These are phyloP conservation scores for Potorous gilbertii DNA, from an alignment of 2,797 vertebrate genomes.

Conservation along the genomic window DNA sequence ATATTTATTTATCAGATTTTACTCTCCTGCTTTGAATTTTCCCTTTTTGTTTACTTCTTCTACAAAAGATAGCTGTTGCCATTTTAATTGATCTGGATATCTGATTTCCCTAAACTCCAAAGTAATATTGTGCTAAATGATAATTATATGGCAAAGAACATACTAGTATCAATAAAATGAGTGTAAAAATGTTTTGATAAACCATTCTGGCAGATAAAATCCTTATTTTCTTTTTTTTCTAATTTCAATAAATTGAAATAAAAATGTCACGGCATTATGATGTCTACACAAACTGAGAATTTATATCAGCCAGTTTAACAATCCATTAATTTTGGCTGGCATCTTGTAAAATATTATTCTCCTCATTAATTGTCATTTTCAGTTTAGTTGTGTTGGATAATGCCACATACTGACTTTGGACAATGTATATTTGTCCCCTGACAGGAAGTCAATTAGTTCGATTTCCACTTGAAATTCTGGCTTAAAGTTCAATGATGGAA, in stretches of 20 bases:
- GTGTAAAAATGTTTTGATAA: neutral
- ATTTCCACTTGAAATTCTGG: neutral
- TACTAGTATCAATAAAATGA: neutral
- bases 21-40: neutral
- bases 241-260: neutral
- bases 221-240: neutral
- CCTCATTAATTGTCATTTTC: slow-evolving; percentile 3
- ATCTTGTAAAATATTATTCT: neutral
- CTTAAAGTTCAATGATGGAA: neutral
- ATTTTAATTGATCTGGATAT: neutral
- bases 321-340: neutral
- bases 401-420: neutral
- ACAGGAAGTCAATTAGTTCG: neutral
- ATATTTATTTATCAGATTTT: neutral
- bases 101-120: neutral
- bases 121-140: neutral
- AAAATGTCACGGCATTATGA: neutral
- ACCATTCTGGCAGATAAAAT: neutral
- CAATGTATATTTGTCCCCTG: neutral
- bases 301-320: neutral
- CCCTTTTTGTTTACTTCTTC: neutral
- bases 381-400: neutral
- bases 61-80: neutral
- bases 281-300: neutral
- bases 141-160: neutral